Evolutionary conservation across 2,113 vertebrate genomes (phyloP), one percentile per base, ranked within the genome.

Genomic region (Agelaius phoeniceus): DNA sequence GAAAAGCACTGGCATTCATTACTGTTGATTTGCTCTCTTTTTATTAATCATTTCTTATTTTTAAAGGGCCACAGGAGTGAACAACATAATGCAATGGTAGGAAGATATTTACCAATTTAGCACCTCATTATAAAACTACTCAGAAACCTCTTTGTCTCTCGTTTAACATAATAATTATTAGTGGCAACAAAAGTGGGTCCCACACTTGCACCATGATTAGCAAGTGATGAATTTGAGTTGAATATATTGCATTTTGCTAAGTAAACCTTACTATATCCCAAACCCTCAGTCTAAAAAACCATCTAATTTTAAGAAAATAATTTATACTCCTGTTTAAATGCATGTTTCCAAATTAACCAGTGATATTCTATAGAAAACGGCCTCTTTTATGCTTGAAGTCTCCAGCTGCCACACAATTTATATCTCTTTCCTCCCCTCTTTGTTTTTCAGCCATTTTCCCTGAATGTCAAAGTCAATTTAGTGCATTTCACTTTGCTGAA

Each of bases 401-500:
- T 98, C 94, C 97, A 97, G 97, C 97, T 98, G 97, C 98, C 97
- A 96, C 80, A 96, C 96, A 98, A 97, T 98, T 98, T 98, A 97
- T 98, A 96, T 98, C 97, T 98, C 97, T 98, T 98, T 98, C 97
- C 95, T 97, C 90, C 93, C 90, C 95, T 97, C 97, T 98, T 98
- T 98, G 98, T 98, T 98, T 98, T 98, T 98, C 97, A 97, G 98
- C 97, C 97, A 97, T 98, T 98, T 98, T 99, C 98, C 98, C 98
- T 97, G 98, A 98, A 98, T 98, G 99, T 99, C 99, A 99, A 98
- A 98, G 98, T 99, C 99, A 99, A 99, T 99, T 99, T 99, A 99
- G 98, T 98, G 98, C 98, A 98, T 98, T 98, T 99, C 98, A 98
- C 98, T 99, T 98, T 98, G 98, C 98, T 98, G 98, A 98, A 98